Evolutionary conservation across 2,797 vertebrate species (phyloP).

Genomic region (Scyliorhinus canicula): DNA sequence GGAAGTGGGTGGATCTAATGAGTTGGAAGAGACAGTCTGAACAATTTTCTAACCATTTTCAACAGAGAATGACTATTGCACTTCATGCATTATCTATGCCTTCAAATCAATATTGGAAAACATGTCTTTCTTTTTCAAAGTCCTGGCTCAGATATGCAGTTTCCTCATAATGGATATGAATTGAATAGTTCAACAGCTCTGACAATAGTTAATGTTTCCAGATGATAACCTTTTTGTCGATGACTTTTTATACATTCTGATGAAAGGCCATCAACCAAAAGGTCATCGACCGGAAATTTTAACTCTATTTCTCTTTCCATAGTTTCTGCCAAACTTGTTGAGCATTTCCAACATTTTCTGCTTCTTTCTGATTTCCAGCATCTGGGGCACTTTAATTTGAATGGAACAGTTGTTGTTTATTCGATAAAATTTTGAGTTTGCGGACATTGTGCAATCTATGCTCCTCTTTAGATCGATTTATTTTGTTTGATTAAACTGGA

Average conservation of each 20-base stretch:
- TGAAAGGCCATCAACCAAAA: too few relatives aligned
- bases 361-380: too few relatives aligned
- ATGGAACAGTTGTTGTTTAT: background rate
- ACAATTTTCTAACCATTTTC: background rate
- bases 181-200: background rate
- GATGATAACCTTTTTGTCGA: too few relatives aligned
- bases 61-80: background rate
- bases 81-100: background rate
- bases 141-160: background rate
- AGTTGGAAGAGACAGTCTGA: background rate
- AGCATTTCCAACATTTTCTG: too few relatives aligned
- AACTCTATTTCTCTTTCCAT: too few relatives aligned
- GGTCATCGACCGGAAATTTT: too few relatives aligned
- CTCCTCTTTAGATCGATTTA: background rate
- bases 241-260: too few relatives aligned
- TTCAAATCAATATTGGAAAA: background rate
- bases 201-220: too few relatives aligned
- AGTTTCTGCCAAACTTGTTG: too few relatives aligned
- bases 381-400: background rate
- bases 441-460: background rate
- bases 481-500: background rate
- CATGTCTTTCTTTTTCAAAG: background rate
- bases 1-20: background rate
- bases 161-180: background rate
- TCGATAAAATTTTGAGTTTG: background rate